These are phyloP conservation scores for Sycobia sp. DNA, from an alignment of 1,140 invertebrate species.

Conservation along the genomic window DNA sequence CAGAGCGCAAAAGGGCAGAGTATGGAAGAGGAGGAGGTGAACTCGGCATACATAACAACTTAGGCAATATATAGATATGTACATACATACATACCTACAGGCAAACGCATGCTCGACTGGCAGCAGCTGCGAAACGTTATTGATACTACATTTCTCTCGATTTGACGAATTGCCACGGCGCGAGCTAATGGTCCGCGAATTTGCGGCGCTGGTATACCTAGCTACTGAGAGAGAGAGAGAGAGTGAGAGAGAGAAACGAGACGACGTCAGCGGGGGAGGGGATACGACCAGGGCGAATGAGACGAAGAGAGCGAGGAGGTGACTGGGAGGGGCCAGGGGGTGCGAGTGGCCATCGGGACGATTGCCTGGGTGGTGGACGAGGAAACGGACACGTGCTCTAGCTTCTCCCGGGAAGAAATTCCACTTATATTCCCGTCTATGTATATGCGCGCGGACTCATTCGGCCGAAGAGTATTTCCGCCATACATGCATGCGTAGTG, in stretches of 20 bases:
- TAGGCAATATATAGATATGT: too few relatives aligned
- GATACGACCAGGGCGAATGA: not conserved
- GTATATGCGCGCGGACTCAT: not conserved
- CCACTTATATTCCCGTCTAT: not conserved
- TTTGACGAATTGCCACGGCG: constrained; percentile 60
- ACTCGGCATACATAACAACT: constrained; percentile 43
- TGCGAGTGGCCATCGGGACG: too few relatives aligned
- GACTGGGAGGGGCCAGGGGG: too few relatives aligned
- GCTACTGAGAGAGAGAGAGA: not conserved
- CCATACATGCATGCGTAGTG: too few relatives aligned
- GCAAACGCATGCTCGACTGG: constrained; percentile 58
- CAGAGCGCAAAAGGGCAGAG: too few relatives aligned
- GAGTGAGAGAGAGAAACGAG: not conserved
- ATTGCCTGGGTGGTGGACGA: not conserved
- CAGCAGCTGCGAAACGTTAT: constrained; percentile 62
- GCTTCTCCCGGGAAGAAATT: not conserved
- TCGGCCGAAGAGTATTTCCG: too few relatives aligned
- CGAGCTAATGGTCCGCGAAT: constrained; percentile 57
- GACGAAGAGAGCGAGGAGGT: not conserved
- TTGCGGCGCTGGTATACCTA: constrained; percentile 11
- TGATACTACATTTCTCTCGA: constrained; percentile 64
- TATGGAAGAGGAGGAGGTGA: not conserved
- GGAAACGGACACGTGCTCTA: too few relatives aligned
- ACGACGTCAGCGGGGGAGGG: not conserved
- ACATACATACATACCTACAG: too few relatives aligned